These are phyloP conservation scores for Phyllopteryx taeniolatus DNA, from an alignment of 2,113 vertebrate genomes.

Conservation along the genomic window DNA sequence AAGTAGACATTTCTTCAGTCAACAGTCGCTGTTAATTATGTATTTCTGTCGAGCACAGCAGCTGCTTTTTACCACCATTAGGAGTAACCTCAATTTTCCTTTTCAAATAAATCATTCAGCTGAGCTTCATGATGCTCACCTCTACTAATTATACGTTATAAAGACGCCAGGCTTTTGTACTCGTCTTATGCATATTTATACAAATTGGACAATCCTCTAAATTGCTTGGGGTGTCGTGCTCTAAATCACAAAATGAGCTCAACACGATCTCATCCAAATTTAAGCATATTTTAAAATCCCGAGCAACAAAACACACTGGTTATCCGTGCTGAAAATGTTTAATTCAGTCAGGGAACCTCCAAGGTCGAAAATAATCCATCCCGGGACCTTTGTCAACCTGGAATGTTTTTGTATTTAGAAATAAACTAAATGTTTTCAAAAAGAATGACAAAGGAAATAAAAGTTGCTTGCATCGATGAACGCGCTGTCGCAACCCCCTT, in stretches of 20 bases:
- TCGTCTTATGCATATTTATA: neutral
- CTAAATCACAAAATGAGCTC: neutral
- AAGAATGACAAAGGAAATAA: no score
- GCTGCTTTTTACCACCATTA: neutral
- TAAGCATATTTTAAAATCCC: neutral
- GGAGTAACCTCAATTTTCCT: neutral
- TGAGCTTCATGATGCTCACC: neutral
- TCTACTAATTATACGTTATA: neutral
- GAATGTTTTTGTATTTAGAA: neutral
- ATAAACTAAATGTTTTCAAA: neutral
- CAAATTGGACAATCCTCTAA: neutral
- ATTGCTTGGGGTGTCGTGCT: neutral
- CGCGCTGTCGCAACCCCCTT: no score
- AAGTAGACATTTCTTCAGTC: neutral
- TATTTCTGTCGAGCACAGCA: neutral
- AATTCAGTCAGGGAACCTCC: neutral
- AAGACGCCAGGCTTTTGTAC: neutral
- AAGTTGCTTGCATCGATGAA: no score
- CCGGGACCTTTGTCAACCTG: neutral
- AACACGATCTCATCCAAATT: neutral
- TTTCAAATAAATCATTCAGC: neutral
- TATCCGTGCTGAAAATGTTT: neutral
- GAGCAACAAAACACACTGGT: neutral
- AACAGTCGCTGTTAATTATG: slow-evolving; percentile 2
- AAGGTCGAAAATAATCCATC: neutral